These are phyloP conservation scores for Parnassius glacialis DNA, from an alignment of 2,888 invertebrate species.

Conservation along the genomic window DNA sequence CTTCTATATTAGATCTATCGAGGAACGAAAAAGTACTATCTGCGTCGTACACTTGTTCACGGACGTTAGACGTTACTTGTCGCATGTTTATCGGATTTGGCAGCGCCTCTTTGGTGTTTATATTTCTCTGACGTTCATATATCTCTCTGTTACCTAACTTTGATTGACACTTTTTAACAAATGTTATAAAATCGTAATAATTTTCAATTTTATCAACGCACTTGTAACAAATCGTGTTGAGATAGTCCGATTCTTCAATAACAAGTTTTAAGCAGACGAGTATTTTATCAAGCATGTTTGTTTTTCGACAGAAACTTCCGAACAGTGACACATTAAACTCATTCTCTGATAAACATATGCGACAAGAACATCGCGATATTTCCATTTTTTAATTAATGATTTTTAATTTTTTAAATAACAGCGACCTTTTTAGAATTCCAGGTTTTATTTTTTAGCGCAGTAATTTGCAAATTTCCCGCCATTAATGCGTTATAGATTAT, in stretches of 20 bases:
- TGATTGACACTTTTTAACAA: constrained; percentile 58
- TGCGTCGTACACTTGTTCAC: constrained; percentile 59
- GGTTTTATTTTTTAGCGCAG: too few species aligned
- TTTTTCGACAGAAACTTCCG: constrained; percentile 55
- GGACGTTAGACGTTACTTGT: constrained; percentile 56
- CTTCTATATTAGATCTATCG: constrained; percentile 51
- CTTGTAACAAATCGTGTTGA: constrained; percentile 63
- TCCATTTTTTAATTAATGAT: constrained; percentile 48
- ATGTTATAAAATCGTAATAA: constrained; percentile 58
- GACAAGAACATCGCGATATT: constrained; percentile 56
- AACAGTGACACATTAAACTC: constrained; percentile 66
- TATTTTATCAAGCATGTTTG: constrained; percentile 62
- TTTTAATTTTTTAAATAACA: constrained; percentile 1
- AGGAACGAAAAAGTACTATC: constrained; percentile 68
- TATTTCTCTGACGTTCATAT: constrained; percentile 39
- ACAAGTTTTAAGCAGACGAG: constrained; percentile 58
- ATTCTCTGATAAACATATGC: constrained; percentile 60
- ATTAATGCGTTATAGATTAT: constrained; percentile 19
- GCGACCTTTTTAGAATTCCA: too few species aligned
- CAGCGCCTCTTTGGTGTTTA: constrained; percentile 9
- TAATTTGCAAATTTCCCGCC: constrained; percentile 18
- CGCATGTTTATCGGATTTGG: constrained; percentile 41
- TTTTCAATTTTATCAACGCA: constrained; percentile 64
- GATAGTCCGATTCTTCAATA: constrained; percentile 57
- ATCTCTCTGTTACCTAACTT: constrained; percentile 36